Percentiles rank a stretch among this genome's conserved stretches.
Conservation (phyloP, 2,113 vertebrate species). For the Lepus timidus region DNA sequence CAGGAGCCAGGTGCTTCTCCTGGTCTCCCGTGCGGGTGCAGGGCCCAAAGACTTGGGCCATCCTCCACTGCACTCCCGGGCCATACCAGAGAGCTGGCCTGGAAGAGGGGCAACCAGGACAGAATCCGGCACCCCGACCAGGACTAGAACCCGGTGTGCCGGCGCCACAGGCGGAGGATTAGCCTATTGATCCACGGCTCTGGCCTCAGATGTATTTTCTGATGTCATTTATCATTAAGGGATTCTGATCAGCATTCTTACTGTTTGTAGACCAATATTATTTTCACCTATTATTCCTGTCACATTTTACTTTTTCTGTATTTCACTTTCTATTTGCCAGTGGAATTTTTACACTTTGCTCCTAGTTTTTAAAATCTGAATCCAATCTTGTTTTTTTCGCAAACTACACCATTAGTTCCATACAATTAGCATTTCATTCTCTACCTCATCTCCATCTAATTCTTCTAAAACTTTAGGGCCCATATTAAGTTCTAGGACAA, state of each 20-base stretch:
- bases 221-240: conserved; percentile 1
- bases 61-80: no score
- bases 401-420: conserved; percentile 49
- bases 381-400: not conserved
- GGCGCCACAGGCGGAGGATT: no score
- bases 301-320: conserved; percentile 26
- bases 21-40: no score
- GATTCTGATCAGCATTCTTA: conserved; percentile 21
- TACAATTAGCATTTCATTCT: conserved; percentile 60
- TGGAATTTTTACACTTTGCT: conserved; percentile 1
- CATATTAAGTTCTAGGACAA: conserved; percentile 17
- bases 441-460: conserved; percentile 50
- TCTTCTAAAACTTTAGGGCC: conserved; percentile 56
- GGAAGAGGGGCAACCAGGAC: no score
- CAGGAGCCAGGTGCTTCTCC: no score
- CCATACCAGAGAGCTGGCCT: no score
- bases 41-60: no score
- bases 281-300: not conserved
- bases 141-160: no score
- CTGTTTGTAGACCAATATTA: not conserved
- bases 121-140: no score
- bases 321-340: not conserved
- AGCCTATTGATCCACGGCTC: no score
- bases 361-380: conserved; percentile 44
- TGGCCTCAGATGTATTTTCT: conserved; percentile 15